Percentiles rank a stretch among this genome's conserved stretches.
phyloP scores from a whole-genome alignment of 1,140 invertebrate genomes.

The Intoshia linei region DNA sequence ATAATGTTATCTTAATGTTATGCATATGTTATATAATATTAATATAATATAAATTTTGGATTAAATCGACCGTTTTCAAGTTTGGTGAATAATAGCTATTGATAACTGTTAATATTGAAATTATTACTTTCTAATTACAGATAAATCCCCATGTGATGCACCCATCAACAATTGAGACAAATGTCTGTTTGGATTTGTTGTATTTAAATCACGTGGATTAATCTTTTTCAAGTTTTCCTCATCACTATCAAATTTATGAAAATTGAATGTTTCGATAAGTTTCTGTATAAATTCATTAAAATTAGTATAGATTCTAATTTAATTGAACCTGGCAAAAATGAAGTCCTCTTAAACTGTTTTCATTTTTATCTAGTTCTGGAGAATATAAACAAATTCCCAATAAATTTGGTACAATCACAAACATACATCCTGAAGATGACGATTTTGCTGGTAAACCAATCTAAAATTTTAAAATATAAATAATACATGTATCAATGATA shows the following conservation, averaged over 20 bases:
- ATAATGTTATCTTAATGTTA: too few relatives aligned
- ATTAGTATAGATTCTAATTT: too few relatives aligned
- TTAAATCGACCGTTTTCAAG: too few relatives aligned
- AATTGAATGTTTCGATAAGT: slow-evolving; percentile 1
- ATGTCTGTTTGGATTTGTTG: too few relatives aligned
- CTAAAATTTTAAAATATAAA: too few relatives aligned
- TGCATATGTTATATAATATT: too few relatives aligned
- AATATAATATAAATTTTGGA: too few relatives aligned
- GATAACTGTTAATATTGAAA: not conserved
- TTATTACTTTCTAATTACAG: not conserved
- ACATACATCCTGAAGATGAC: not conserved
- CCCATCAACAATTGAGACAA: slow-evolving; percentile 1
- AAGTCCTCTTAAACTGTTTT: slow-evolving; percentile 1
- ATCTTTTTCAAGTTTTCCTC: too few relatives aligned
- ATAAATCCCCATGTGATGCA: not conserved
- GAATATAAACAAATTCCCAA: slow-evolving; percentile 2
- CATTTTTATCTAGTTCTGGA: not conserved
- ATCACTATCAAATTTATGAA: too few relatives aligned
- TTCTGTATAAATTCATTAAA: too few relatives aligned
- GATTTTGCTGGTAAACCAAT: slow-evolving; percentile 2
- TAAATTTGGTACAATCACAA: not conserved
- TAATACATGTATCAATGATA: too few relatives aligned
- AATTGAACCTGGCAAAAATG: slow-evolving; percentile 4
- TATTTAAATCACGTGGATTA: too few relatives aligned
- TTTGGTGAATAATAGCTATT: not conserved